These are phyloP conservation scores for Matsumurasca onukii DNA, from an alignment of 1,140 invertebrate species.

Conservation along the genomic window DNA sequence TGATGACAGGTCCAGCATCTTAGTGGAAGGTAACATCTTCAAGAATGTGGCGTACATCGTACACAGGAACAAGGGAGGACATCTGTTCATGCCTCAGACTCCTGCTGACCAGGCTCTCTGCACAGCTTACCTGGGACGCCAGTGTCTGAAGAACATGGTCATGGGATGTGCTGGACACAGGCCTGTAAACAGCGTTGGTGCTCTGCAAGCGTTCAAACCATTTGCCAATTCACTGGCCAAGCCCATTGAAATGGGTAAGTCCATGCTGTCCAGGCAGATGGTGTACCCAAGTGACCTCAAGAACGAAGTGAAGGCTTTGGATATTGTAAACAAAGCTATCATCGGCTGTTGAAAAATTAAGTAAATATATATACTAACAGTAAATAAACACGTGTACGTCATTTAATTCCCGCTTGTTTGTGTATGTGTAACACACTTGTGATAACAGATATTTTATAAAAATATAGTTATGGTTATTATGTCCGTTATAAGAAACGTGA, in stretches of 20 bases:
- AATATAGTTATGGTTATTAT: too few relatives aligned
- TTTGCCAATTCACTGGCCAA: not conserved
- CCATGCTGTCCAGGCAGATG: too few relatives aligned
- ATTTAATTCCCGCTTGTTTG: too few relatives aligned
- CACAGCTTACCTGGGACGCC: not conserved
- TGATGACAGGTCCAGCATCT: not conserved
- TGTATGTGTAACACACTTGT: too few relatives aligned
- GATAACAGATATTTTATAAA: too few relatives aligned
- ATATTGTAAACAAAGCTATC: too few relatives aligned
- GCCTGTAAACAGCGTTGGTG: not conserved
- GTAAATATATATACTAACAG: too few relatives aligned
- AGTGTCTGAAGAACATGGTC: not conserved
- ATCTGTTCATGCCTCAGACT: not conserved
- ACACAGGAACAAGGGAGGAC: not conserved
- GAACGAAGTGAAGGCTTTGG: too few relatives aligned
- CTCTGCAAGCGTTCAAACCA: not conserved
- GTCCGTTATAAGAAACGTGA: too few relatives aligned
- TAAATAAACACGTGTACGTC: too few relatives aligned
- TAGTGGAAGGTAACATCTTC: constrained; percentile 16
- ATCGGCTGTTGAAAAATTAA: too few relatives aligned
- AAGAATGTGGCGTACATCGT: not conserved
- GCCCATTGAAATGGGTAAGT: not conserved
- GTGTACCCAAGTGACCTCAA: too few relatives aligned
- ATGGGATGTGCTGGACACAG: not conserved
- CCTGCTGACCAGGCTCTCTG: not conserved